These are phyloP conservation scores for Gonioctena quinquepunctata DNA, from an alignment of 1,140 invertebrate species.

Conservation along the genomic window DNA sequence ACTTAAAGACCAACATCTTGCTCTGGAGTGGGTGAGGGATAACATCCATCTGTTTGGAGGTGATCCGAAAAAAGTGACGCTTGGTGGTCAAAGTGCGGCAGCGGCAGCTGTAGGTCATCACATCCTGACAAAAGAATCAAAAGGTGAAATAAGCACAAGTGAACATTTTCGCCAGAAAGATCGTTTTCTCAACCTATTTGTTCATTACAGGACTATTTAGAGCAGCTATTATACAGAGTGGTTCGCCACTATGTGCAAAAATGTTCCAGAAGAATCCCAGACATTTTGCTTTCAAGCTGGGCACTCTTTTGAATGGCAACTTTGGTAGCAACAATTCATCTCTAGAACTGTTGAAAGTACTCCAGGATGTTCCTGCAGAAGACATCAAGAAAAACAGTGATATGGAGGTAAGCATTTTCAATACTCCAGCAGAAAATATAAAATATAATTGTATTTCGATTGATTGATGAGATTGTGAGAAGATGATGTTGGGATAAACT, in stretches of 20 bases:
- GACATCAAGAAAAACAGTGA: slow-evolving; percentile 19
- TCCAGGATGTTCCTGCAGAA: slow-evolving; percentile 7
- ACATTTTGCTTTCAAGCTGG: slow-evolving; percentile 6
- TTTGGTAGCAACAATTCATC: slow-evolving; percentile 8
- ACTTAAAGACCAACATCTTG: slow-evolving; percentile 34
- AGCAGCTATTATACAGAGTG: slow-evolving; percentile 18
- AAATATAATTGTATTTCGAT: too few relatives aligned
- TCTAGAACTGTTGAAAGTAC: slow-evolving; percentile 8
- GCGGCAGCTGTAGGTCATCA: slow-evolving; percentile 60
- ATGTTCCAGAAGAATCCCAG: slow-evolving; percentile 6
- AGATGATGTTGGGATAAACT: too few relatives aligned
- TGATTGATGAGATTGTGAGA: too few relatives aligned
- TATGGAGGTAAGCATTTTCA: neutral
- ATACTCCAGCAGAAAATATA: too few relatives aligned
- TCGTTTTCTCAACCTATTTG: neutral
- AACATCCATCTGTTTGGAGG: slow-evolving; percentile 69
- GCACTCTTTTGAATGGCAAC: neutral
- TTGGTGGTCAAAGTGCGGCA: slow-evolving; percentile 69
- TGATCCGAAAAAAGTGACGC: slow-evolving; percentile 69
- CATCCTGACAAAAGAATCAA: neutral
- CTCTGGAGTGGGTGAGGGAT: slow-evolving; percentile 51
- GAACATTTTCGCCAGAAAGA: neutral
- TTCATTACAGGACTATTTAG: slow-evolving; percentile 16
- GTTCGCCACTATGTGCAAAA: slow-evolving; percentile 8
- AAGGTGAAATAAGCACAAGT: too few relatives aligned